Evolutionary conservation across 2,797 vertebrate genomes (phyloP), one percentile per base, ranked within the genome.

Genomic region (Aldrovandia affinis): DNA sequence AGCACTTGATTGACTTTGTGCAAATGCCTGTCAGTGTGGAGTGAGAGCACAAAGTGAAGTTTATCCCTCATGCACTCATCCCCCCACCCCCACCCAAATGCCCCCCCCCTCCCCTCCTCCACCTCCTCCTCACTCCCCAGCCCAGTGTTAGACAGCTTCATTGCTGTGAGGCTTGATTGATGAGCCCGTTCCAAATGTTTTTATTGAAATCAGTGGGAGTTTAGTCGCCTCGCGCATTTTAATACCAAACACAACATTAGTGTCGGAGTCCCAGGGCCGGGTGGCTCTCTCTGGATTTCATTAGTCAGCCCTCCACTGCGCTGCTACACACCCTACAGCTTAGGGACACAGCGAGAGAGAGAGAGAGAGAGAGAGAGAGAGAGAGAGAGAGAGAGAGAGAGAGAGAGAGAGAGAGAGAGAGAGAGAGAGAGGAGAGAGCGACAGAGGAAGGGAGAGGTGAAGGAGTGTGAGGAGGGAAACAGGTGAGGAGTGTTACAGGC

Each of bases 131-230:
- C 54, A 8, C 91, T 82, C 91, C 89, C 89, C 89, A 84, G 92
- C 94, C 92, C 88, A 50, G 33, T n/a, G 9, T 65, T 80, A 84
- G 89, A 93, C 94, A 94, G 95, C 93, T 91, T 92, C 91, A 91
- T 89, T 89, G 85, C 90, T 92, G 90, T 89, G 87, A 89, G 85
- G 88, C 91, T 91, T 96, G 95, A 96, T 95, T 95, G 95, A 96
- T 96, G 95, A 94, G 90, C 90, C 86, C 86, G 90, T 93, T 93
- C 93, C 90, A 94, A 94, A 95, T 94, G 94, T 95, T 95, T 95
- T 93, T 92, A 91, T 93, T 91, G 92, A 93, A 91, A 93, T 94
- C 95, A 96, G 95, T 95, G 94, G 95, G 95, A 94, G 95, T 93
- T 93, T 91, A 94, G 94, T 91, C 93, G 94, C 91, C 87, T 87